A percentile compares a stretch with the other conserved stretches of the same genome.
Evolutionary conservation across 1,140 invertebrate species (phyloP).

Genomic region (Popillia japonica): DNA sequence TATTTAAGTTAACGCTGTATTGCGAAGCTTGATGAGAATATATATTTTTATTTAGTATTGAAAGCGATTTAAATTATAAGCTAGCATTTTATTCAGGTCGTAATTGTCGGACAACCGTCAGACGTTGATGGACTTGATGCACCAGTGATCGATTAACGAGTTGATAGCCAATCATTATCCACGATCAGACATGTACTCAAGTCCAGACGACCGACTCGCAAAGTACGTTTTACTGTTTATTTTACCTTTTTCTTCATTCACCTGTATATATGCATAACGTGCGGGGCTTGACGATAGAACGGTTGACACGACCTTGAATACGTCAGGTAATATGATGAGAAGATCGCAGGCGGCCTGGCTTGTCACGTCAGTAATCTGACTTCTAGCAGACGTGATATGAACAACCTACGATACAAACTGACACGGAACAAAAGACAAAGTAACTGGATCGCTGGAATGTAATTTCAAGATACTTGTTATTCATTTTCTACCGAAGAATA

Average conservation of each 20-base stretch:
- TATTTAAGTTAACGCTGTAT: background rate
- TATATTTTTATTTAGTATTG: background rate
- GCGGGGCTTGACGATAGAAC: background rate
- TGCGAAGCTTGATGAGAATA: background rate
- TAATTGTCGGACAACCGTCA: slow-evolving; percentile 17
- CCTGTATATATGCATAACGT: background rate
- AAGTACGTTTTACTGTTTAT: slow-evolving; percentile 20
- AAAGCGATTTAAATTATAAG: slow-evolving; percentile 2
- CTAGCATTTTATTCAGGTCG: slow-evolving; percentile 16
- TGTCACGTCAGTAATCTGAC: slow-evolving; percentile 49
- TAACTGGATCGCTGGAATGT: background rate
- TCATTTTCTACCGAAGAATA: background rate
- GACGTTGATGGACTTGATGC: slow-evolving; percentile 32
- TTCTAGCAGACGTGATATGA: slow-evolving; percentile 48
- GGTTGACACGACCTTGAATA: slow-evolving; percentile 48
- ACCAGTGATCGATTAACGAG: slow-evolving; percentile 28
- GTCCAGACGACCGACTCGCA: slow-evolving; percentile 22
- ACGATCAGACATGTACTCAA: background rate
- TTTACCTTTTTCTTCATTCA: slow-evolving; percentile 17
- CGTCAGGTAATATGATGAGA: slow-evolving; percentile 52
- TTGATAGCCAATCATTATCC: slow-evolving; percentile 33
- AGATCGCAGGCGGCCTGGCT: slow-evolving; percentile 50
- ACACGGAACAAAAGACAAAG: slow-evolving; percentile 14
- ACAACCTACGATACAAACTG: slow-evolving; percentile 42
- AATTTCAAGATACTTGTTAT: background rate